Percentiles rank a stretch among this genome's conserved stretches.
Conservation (phyloP, 2,888 invertebrate genomes). For the Melitaea athalia region DNA sequence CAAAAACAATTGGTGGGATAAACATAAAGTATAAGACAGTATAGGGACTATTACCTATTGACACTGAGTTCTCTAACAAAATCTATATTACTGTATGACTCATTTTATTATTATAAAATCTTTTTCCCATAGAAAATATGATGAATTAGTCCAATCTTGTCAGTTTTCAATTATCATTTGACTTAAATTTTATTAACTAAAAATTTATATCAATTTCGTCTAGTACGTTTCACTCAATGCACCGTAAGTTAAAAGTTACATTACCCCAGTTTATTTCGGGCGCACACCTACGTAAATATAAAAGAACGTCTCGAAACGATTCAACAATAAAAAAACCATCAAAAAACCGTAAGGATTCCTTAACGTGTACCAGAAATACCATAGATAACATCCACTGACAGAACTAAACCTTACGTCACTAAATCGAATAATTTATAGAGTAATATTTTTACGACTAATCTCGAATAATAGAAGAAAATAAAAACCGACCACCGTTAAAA, state of each 20-base stretch:
- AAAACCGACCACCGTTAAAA: conserved; percentile 38
- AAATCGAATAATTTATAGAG: conserved; percentile 39
- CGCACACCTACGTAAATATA: neutral
- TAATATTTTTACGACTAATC: conserved; percentile 40
- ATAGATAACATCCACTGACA: conserved; percentile 34
- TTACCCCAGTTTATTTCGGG: neutral
- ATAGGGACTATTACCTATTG: too few species aligned
- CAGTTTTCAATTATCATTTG: too few species aligned
- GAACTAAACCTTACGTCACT: conserved; percentile 40
- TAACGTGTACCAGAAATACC: conserved; percentile 26
- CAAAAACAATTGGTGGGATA: neutral
- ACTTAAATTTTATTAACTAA: too few species aligned
- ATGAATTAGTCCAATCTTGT: too few species aligned
- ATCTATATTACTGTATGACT: too few species aligned
- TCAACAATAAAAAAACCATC: neutral
- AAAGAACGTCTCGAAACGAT: neutral
- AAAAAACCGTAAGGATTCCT: conserved; percentile 17
- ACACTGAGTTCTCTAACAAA: too few species aligned
- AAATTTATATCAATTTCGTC: neutral
- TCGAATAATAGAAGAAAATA: conserved; percentile 24
- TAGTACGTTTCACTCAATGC: neutral
- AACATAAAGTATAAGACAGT: too few species aligned
- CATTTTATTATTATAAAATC: too few species aligned
- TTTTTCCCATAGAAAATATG: too few species aligned
- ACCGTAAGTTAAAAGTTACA: neutral